Evolutionary conservation across 2,113 vertebrate genomes (phyloP).

Genomic region (Sylvilagus bachmani): DNA sequence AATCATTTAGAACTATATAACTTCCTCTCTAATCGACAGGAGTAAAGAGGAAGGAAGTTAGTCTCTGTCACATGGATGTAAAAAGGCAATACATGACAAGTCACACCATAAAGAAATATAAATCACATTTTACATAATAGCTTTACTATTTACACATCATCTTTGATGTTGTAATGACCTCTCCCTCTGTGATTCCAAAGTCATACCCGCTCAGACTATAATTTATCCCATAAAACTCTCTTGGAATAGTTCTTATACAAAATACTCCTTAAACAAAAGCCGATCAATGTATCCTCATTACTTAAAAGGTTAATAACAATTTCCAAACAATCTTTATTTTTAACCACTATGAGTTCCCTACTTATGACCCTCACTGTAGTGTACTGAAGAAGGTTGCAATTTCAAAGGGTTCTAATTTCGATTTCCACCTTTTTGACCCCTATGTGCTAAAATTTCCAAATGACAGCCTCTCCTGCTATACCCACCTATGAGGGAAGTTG

Average conservation of each 20-base stretch:
- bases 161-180: background rate
- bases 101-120: background rate
- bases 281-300: background rate
- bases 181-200: background rate
- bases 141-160: background rate
- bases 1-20: background rate
- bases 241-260: background rate
- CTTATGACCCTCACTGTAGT: background rate
- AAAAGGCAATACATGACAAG: background rate
- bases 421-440: background rate
- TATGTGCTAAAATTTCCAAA: background rate
- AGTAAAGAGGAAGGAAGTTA: background rate
- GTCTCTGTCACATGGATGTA: background rate
- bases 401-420: background rate
- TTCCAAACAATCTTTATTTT: background rate
- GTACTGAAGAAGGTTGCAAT: background rate
- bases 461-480: background rate
- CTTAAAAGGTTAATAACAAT: background rate
- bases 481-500: background rate
- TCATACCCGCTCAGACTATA: background rate
- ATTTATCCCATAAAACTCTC: background rate
- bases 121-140: constrained; percentile 26
- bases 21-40: background rate
- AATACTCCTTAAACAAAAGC: background rate
- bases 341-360: background rate